phyloP scores from a whole-genome alignment of 2,113 vertebrate genomes.

The Telmatochromis sp. region DNA sequence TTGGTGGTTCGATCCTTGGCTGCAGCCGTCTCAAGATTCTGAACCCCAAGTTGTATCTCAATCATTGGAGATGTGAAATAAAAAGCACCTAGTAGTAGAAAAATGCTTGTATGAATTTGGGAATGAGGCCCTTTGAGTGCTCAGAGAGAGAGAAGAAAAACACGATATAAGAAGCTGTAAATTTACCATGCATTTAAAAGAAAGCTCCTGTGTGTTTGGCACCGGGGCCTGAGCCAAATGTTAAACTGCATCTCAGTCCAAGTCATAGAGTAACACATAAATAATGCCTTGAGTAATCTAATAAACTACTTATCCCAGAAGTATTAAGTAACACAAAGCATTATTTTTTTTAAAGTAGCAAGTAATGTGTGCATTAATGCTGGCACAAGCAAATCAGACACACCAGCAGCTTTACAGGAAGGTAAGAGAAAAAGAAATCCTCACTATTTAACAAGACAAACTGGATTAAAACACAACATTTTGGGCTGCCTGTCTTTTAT shows the following conservation, averaged over 20 bases:
- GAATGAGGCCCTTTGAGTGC: background rate
- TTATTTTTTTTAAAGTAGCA: background rate
- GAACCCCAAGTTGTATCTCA: background rate
- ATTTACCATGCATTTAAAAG: background rate
- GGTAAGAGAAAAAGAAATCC: too few relatives aligned
- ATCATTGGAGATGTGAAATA: background rate
- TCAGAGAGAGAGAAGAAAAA: background rate
- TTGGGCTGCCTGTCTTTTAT: too few relatives aligned
- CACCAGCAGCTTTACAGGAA: too few relatives aligned
- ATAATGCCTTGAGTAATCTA: background rate
- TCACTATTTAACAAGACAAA: too few relatives aligned
- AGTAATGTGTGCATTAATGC: too few relatives aligned
- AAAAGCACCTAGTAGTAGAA: background rate
- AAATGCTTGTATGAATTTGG: background rate
- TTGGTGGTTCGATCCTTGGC: fast-evolving
- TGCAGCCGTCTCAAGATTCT: background rate
- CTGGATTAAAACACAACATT: too few relatives aligned
- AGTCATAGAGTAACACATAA: background rate
- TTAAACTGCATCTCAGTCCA: background rate
- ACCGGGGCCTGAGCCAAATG: background rate
- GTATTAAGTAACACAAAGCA: background rate
- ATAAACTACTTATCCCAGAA: background rate
- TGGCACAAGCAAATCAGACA: too few relatives aligned
- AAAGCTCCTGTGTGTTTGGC: background rate
- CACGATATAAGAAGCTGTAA: background rate